Evolutionary conservation across 2,888 invertebrate species (phyloP), one percentile per base, ranked within the genome.

Genomic region (Cremastobaeus sp.): DNA sequence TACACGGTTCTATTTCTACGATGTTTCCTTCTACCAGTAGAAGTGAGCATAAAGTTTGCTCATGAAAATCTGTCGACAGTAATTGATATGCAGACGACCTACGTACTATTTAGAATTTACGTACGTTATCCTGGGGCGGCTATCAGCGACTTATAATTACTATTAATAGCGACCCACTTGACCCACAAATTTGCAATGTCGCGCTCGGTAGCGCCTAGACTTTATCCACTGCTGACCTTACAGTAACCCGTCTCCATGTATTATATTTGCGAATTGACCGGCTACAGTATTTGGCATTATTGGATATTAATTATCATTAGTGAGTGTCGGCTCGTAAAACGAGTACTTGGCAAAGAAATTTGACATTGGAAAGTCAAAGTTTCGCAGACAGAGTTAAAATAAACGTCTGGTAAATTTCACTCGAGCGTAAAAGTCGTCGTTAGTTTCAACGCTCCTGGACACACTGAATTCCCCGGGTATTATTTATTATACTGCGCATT

Each of bases 121-220:
- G 77, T 76, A 74, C 66, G 76, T 64, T 74, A 77, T 77, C 78
- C 80, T 78, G 74, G 76, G 78, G 79, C 77, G 69, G 74, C 76
- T 77, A 79, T 79, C 69, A 78, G 69, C 76, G 74, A 77, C 68
- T 55, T 45, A 64, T 73, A 76, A 77, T 78, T 77, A 78, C 72
- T 69, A 74, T 78, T 79, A 78, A 78, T 75, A 73, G 71, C 71
- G 47, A 60, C 62, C 65, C 70, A 77, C 73, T 78, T 74, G 69
- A 76, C 74, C 74, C 48, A 65, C 47, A 78, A 79, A 78, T 76
- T 77, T 68, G 54, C 74, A 43, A 73, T 77, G 77, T 78, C 77
- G 65, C 77, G 68, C 79, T 79, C 65, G 76, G 79, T 79, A 79
- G 77, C 79, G 78, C 79, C 80, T 74, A 73, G 65, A 76, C 68